Conservation (phyloP, 2,888 invertebrate genomes). For the Caenorhabditis japonica region DNA sequence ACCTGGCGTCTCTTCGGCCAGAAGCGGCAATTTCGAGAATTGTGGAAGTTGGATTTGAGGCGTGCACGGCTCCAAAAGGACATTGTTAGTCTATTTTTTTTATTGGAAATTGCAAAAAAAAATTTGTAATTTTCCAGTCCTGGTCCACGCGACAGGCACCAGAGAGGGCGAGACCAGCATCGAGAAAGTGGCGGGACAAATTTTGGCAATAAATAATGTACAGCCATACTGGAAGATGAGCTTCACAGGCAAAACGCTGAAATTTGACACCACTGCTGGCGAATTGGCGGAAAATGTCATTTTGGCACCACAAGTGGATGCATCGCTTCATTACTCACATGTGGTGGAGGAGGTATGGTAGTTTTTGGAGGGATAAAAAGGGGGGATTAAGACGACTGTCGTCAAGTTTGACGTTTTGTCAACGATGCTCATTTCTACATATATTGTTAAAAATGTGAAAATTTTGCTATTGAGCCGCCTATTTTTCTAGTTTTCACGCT, state of each 20-base stretch:
- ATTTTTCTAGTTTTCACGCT: too few relatives aligned
- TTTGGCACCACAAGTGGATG: conserved; percentile 56
- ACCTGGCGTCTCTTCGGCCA: conserved; percentile 45
- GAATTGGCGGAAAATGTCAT: conserved; percentile 53
- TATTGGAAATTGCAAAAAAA: background rate
- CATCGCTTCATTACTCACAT: conserved; percentile 52
- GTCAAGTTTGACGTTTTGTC: too few relatives aligned
- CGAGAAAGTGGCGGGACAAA: conserved; percentile 12
- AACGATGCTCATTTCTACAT: too few relatives aligned
- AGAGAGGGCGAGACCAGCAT: conserved; percentile 8
- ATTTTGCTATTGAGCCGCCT: too few relatives aligned
- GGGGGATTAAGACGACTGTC: too few relatives aligned
- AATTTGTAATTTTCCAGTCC: conserved; percentile 21
- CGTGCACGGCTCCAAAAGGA: conserved; percentile 60
- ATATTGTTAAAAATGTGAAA: too few relatives aligned
- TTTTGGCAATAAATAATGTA: conserved; percentile 35
- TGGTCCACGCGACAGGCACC: conserved; percentile 53
- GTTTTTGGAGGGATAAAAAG: background rate
- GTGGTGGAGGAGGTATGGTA: conserved; percentile 61
- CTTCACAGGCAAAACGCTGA: conserved; percentile 36
- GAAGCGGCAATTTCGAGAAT: conserved; percentile 25
- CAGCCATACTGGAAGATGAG: conserved; percentile 42
- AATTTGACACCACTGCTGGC: conserved; percentile 22
- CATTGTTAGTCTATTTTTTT: conserved; percentile 58
- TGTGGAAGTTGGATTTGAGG: conserved; percentile 61